Evolutionary conservation across 1,140 invertebrate genomes (phyloP), one percentile per base, ranked within the genome.

Genomic region (Hyphantria cunea): DNA sequence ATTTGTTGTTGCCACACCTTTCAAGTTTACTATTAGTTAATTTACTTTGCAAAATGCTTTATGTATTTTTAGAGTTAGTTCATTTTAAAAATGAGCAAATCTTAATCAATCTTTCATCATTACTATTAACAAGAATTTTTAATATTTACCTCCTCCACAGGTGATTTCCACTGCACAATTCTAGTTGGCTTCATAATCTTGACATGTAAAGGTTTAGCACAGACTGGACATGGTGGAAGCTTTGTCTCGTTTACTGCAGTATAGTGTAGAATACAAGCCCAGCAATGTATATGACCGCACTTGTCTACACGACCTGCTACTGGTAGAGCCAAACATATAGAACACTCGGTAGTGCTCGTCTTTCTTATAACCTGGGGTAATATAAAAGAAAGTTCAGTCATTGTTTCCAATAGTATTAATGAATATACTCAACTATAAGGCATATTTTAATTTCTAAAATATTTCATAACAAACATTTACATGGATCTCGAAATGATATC

Each of bases 251-350:
- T 96, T 44, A 95, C 95, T 1, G 98, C 88, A 12, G 96, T 93
- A 89, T 99, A 99, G 85, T 99, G 98, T 14, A 99, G 92, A 73
- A 99, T 94, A 82, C 98, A 99, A 0, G 97, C 93, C 97, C 97
- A 99, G 86, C 98, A 99, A 82, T 97, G 99, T 60, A 98, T 95
- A 86, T 99, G 98, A 15, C 98, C 98, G 91, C 98, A 99, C 33
- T 95, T 93, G 0, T 97, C 98, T 78, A 99, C 97, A 91, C 98
- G 97, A 3, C 95, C 97, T 69, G 96, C 96, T 54, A 94, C 91
- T 17, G 97, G 97, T 47, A 93, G 89, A 79, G 95, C 94, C 44
- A 99, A 91, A 91, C 98, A 99, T 77, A 99, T 99, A 0, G 98
- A 98, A 87, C 98, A 99, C 47, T 94, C 94, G 15, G 96, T 92